Evolutionary conservation across 2,797 vertebrate genomes (phyloP).

Genomic region (Austrolebias charrua): DNA sequence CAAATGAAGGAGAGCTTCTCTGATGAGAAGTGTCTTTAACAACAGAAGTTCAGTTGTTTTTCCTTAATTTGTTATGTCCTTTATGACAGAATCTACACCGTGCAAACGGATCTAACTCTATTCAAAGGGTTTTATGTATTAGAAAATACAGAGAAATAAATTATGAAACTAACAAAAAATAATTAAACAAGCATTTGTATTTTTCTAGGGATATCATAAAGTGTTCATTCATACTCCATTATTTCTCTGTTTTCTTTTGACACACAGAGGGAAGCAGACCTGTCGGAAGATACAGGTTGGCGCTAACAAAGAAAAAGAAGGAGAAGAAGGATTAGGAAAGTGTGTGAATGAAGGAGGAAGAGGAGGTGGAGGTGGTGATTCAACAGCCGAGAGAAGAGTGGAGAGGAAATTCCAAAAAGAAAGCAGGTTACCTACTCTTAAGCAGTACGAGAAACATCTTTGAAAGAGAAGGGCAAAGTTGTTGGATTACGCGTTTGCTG

Average conservation of each 20-base stretch:
- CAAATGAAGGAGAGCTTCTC: too few relatives aligned
- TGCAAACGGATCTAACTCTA: too few relatives aligned
- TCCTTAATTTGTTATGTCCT: too few relatives aligned
- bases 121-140: too few relatives aligned
- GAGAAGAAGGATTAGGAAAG: slow-evolving; percentile 33
- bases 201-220: not conserved
- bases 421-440: slow-evolving; percentile 70
- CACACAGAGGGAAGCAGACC: slow-evolving; percentile 57
- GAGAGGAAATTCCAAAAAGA: slow-evolving; percentile 48
- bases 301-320: slow-evolving; percentile 46
- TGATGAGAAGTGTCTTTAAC: too few relatives aligned
- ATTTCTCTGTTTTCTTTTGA: slow-evolving; percentile 1
- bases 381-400: slow-evolving; percentile 34
- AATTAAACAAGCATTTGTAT: too few relatives aligned
- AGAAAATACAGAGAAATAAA: too few relatives aligned
- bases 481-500: not conserved
- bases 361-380: slow-evolving; percentile 23
- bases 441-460: slow-evolving; percentile 44
- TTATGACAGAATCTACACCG: too few relatives aligned
- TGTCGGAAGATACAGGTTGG: slow-evolving; percentile 55
- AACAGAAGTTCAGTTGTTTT: too few relatives aligned
- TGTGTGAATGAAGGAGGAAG: slow-evolving; percentile 38
- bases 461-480: too few relatives aligned
- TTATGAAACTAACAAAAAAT: too few relatives aligned
- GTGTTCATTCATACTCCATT: not conserved